Evolutionary conservation across 2,797 vertebrate genomes (phyloP).

Genomic region (Huso huso): DNA sequence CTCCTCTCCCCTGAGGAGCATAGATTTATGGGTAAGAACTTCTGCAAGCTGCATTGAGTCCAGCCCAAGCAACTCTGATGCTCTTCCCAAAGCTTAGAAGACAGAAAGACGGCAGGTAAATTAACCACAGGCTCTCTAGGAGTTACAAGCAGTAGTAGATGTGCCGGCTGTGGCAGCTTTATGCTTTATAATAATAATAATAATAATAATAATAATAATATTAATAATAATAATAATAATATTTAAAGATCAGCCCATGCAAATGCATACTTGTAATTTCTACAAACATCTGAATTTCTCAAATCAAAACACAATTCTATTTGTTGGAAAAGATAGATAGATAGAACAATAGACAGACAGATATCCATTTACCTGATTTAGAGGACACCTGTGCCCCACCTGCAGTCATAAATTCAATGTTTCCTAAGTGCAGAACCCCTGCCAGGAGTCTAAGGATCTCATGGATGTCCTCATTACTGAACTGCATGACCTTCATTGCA

Average conservation of each 20-base stretch:
- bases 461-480: conserved; percentile 74
- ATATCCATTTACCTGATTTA: conserved; percentile 71
- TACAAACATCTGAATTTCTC: too few relatives aligned
- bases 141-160: too few relatives aligned
- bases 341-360: conserved; percentile 7
- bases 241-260: too few relatives aligned
- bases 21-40: conserved; percentile 85
- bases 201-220: too few relatives aligned
- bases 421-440: conserved; percentile 84
- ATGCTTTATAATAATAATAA: too few relatives aligned
- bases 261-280: too few relatives aligned
- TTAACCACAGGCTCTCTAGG: too few relatives aligned
- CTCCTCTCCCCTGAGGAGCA: conserved; percentile 96
- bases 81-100: conserved; percentile 68
- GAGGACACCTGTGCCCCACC: conserved; percentile 89
- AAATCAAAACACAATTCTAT: too few relatives aligned
- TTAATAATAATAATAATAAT: too few relatives aligned
- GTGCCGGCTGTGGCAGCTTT: conserved; percentile 17
- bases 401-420: conserved; percentile 90
- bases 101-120: conserved; percentile 4
- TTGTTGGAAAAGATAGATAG: too few relatives aligned
- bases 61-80: conserved; percentile 82
- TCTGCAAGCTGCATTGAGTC: conserved; percentile 80
- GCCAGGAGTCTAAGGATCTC: conserved; percentile 83
- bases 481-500: conserved; percentile 90